Base-by-base conservation (phyloP, 1,140 invertebrate species). In the Lasioglossum albipes region DNA sequence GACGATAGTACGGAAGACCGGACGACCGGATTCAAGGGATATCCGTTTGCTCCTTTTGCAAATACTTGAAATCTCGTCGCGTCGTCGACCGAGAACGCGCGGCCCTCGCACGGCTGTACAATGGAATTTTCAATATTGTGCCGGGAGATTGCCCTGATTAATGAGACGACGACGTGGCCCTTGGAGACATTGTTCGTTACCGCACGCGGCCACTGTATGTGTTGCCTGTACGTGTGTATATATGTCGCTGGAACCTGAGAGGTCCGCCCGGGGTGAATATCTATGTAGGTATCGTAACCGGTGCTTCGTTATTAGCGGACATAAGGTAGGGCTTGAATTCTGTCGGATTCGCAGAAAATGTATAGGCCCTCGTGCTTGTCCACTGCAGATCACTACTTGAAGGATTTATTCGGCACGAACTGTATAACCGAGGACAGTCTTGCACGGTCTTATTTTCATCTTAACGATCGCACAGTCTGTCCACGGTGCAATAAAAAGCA, bases 111-210 rank as follows among this genome's bases (percentile, higher is more conserved):
- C 62, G 59, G 52, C 45, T 36, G 31, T 61, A 69, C 68, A 70
- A 69, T 85, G 85, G 85, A 86, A 86, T 86, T 86, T 86, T 86
- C 85, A 86, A 86, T 86, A 86, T 86, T 85, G 84, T 86, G 69
- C 76, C 42, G 76, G 45, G 66, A 68, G 85, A 85, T 85, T 85
- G 85, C 67, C 68, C 62, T 86, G 85, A 86, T 86, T 86, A 86
- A 86, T 86, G 85, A 86, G 85, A 86, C 76, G 85, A 86, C 76
- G 73, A 74, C 79, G 49, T 54, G 81, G 76, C 18, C 49, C 74
- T 73, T 72, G 75, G 74, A 82, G 83, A 85, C 75, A 84, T 72
- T 78, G 74, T 82, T 85, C 72, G 49, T 66, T 61, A 70, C 73
- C 52, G 74, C 83, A 82, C 74, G 59, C 74, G 69, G 49, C 66